These are phyloP conservation scores for Orycteropus afer DNA, from an alignment of 2,113 vertebrate genomes.

Conservation along the genomic window DNA sequence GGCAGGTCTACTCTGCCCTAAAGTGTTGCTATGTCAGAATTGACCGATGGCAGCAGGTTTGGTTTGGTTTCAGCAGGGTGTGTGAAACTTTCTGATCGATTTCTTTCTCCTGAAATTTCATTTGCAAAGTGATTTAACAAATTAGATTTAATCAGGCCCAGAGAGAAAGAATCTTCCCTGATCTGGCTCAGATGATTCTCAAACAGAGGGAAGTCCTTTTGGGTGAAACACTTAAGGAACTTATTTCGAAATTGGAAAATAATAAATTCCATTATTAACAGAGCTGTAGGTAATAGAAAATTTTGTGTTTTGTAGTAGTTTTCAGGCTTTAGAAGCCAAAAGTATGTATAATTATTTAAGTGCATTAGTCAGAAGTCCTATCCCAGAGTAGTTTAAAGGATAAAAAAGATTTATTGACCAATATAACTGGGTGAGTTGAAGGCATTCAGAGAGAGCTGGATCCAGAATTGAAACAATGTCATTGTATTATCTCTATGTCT, in stretches of 20 bases:
- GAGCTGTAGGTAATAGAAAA: background rate
- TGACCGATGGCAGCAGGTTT: too few species aligned
- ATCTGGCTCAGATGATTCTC: background rate
- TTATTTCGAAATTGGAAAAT: conserved; percentile 38
- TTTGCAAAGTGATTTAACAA: conserved; percentile 32
- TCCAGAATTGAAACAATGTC: background rate
- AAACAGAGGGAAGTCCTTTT: background rate
- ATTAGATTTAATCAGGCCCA: background rate
- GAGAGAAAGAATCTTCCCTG: background rate
- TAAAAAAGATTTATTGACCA: background rate
- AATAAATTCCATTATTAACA: conserved; percentile 18
- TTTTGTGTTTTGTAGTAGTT: background rate
- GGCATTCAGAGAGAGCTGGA: background rate
- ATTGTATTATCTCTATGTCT: background rate
- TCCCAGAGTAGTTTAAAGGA: background rate
- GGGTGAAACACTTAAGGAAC: background rate
- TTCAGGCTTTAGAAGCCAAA: background rate
- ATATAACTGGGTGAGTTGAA: background rate
- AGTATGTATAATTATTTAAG: background rate
- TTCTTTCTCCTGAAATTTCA: conserved; percentile 7
- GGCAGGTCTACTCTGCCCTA: too few species aligned
- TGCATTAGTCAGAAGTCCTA: background rate
- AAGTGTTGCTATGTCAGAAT: too few species aligned
- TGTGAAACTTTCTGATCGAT: background rate
- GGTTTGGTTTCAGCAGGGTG: too few species aligned